Evolutionary conservation across 2,797 vertebrate species (phyloP).

Genomic region (Antrozous pallidus): DNA sequence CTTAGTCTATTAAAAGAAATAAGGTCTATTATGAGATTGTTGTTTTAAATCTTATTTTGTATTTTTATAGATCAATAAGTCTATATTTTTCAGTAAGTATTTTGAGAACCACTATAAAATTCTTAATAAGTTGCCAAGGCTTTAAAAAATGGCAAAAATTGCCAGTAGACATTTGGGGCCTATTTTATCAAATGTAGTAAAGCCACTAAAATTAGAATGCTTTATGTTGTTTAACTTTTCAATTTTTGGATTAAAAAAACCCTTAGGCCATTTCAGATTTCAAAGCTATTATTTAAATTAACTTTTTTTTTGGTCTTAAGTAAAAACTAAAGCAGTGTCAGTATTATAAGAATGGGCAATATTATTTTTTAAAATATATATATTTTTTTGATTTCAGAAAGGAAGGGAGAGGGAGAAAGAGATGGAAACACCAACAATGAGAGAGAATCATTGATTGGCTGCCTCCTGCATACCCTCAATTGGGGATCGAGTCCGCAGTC

Average conservation of each 20-base stretch:
- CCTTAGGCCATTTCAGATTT: conserved; percentile 9
- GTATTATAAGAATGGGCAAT: conserved; percentile 25
- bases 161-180: neutral
- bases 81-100: neutral
- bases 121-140: neutral
- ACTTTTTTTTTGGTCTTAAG: neutral
- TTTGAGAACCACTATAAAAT: conserved; percentile 34
- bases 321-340: conserved; percentile 50
- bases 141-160: conserved; percentile 45
- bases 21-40: neutral
- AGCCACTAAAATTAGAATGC: neutral
- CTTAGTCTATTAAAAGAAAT: neutral
- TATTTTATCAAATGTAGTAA: conserved; percentile 44
- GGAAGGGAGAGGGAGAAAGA: too few relatives aligned
- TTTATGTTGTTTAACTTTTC: conserved; percentile 1
- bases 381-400: too few relatives aligned
- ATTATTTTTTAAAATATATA: neutral
- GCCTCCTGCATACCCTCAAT: too few relatives aligned
- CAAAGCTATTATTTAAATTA: conserved; percentile 8
- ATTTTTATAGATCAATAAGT: neutral
- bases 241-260: neutral
- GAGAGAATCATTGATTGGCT: too few relatives aligned
- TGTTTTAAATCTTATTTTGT: conserved; percentile 10
- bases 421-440: too few relatives aligned
- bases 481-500: too few relatives aligned